These are phyloP conservation scores for Cerceris rybyensis DNA, from an alignment of 2,888 invertebrate genomes.

Conservation along the genomic window DNA sequence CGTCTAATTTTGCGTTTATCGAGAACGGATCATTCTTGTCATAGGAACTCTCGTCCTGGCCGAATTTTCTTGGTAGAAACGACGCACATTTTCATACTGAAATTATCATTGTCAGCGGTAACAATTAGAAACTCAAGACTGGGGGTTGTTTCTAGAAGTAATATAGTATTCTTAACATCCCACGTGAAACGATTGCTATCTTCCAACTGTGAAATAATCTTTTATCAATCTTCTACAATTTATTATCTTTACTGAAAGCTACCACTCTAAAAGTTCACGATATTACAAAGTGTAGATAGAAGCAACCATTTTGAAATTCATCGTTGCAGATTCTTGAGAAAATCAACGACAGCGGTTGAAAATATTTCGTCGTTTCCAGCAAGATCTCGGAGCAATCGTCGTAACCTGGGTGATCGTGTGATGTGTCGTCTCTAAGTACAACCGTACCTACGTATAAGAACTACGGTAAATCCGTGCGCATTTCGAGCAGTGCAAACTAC, in stretches of 20 bases:
- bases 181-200: no score
- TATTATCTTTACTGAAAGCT: no score
- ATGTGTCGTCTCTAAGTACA: slow-evolving; percentile 10
- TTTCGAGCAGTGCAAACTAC: slow-evolving; percentile 53
- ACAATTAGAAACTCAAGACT: no score
- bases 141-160: no score
- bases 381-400: not conserved
- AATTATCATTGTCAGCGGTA: not conserved
- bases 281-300: no score
- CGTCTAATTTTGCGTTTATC: slow-evolving; percentile 37
- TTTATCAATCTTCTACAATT: no score
- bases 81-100: not conserved
- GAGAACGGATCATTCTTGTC: slow-evolving; percentile 37
- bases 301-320: no score
- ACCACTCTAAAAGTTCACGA: no score
- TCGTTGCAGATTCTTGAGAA: no score
- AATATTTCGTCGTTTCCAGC: not conserved
- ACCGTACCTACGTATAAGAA: slow-evolving; percentile 19
- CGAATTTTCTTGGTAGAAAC: slow-evolving; percentile 7
- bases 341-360: not conserved
- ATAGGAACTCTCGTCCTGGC: slow-evolving; percentile 8
- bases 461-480: slow-evolving; percentile 54
- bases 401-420: not conserved
- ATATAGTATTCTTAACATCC: no score
- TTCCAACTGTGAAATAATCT: no score